A percentile compares a stretch with the other conserved stretches of the same genome.
phyloP scores from a whole-genome alignment of 2,113 vertebrate genomes.

The Calonectris borealis region DNA sequence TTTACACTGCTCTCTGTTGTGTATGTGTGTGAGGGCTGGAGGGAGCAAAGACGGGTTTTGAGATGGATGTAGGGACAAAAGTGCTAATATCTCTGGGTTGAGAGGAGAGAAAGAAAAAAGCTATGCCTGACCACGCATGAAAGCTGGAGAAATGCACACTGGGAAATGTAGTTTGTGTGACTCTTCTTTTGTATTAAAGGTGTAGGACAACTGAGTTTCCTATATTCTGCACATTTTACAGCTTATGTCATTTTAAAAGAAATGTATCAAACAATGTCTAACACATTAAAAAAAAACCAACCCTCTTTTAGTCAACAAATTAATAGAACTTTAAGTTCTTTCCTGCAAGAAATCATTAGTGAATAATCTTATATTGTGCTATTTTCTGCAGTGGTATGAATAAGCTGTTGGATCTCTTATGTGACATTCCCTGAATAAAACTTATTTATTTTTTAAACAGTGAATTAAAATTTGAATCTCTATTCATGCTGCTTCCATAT shows the following conservation, averaged over 20 bases:
- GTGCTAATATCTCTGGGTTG: background rate
- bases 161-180: background rate
- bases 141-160: background rate
- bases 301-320: background rate
- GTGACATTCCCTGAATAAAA: background rate
- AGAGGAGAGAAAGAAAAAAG: background rate
- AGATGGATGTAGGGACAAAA: background rate
- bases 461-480: background rate
- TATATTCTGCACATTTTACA: background rate
- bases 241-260: background rate
- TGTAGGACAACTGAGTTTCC: background rate
- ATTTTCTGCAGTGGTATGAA: background rate
- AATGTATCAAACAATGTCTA: background rate
- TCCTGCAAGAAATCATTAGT: background rate
- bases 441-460: background rate
- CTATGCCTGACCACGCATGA: rapidly evolving
- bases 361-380: background rate
- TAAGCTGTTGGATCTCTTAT: background rate
- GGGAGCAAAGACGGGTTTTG: rapidly evolving
- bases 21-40: background rate
- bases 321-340: background rate
- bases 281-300: background rate
- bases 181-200: background rate
- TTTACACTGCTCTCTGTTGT: background rate
- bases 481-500: background rate